A percentile compares a stretch with the other conserved stretches of the same genome.
These are phyloP conservation scores for Argyresthia goedartella DNA, from an alignment of 2,888 invertebrate species.

Conservation along the genomic window DNA sequence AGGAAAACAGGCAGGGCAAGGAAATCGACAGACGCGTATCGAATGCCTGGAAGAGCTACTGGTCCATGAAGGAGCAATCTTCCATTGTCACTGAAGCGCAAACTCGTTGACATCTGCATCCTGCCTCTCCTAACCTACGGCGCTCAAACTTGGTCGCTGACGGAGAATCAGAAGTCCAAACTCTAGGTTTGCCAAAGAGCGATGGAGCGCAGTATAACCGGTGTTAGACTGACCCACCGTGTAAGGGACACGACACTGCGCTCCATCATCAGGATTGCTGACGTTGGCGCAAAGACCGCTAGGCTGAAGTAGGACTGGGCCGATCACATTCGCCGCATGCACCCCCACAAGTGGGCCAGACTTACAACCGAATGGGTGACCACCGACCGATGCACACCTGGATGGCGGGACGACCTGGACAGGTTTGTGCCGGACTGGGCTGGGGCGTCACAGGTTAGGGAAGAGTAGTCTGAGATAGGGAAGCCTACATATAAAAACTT, in stretches of 20 bases:
- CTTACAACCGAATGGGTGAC: neutral
- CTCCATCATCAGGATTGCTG: neutral
- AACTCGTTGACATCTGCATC: neutral
- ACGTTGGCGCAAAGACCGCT: too few species aligned
- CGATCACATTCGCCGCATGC: too few species aligned
- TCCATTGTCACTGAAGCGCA: neutral
- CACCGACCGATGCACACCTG: neutral
- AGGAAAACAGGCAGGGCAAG: too few species aligned
- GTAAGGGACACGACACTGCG: neutral
- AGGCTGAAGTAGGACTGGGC: too few species aligned
- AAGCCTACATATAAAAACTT: too few species aligned
- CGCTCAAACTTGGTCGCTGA: neutral
- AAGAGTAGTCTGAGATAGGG: too few species aligned
- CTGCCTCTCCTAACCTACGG: neutral
- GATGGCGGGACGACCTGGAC: neutral
- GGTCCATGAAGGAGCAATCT: neutral
- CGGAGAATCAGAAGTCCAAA: neutral
- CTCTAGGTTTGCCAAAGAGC: constrained; percentile 18
- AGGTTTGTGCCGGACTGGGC: neutral
- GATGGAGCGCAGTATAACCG: too few species aligned
- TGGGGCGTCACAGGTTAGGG: too few species aligned
- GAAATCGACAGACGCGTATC: too few species aligned
- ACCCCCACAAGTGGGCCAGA: neutral
- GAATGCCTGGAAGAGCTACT: neutral
- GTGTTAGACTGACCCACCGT: constrained; percentile 17